A percentile compares a stretch with the other conserved stretches of the same genome.
Evolutionary conservation across 1,140 invertebrate species (phyloP).

Genomic region (roundworm (Caenorhabditis elegans)): WBcel235 BX284606.5:4728001-4728500

Average conservation of each 20-base stretch:
- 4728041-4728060: slow-evolving; percentile 26
- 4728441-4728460: no score
- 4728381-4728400: no score
- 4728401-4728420: no score
- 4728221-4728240: not conserved
- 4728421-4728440: no score
- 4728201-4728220: not conserved
- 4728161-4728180: not conserved
- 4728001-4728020: not conserved
- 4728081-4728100: slow-evolving; percentile 16
- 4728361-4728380: not conserved
- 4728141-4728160: slow-evolving; percentile 31
- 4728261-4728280: not conserved
- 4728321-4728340: not conserved
- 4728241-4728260: not conserved
- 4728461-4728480: no score
- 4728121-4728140: slow-evolving; percentile 19
- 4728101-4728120: slow-evolving; percentile 26
- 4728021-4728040: slow-evolving; percentile 11
- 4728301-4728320: not conserved
- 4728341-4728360: not conserved
- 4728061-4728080: slow-evolving; percentile 1
- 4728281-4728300: not conserved
- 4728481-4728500: no score
- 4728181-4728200: not conserved